These are phyloP conservation scores for Cerastoderma edule DNA, from an alignment of 2,888 invertebrate genomes.

Conservation along the genomic window DNA sequence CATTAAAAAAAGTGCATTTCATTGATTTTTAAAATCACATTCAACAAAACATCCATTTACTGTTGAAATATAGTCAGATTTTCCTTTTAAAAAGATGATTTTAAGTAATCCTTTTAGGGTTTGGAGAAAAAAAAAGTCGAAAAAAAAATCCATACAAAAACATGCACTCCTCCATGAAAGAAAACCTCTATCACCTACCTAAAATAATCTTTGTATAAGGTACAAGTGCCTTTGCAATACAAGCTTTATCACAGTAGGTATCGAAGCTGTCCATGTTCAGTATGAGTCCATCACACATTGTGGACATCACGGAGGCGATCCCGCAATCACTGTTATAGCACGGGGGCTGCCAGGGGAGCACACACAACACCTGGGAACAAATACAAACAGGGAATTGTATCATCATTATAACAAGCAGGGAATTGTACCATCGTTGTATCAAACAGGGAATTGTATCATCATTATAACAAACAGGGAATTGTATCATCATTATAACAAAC, in stretches of 20 bases:
- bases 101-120: too few species aligned
- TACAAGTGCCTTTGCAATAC: slow-evolving; percentile 67
- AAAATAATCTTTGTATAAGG: slow-evolving; percentile 55
- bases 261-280: slow-evolving; percentile 62
- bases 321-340: slow-evolving; percentile 56
- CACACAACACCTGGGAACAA: slow-evolving; percentile 61
- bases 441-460: neutral
- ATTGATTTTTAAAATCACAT: too few species aligned
- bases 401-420: neutral
- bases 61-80: too few species aligned
- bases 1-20: too few species aligned
- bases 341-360: slow-evolving; percentile 71
- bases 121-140: too few species aligned
- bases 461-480: neutral
- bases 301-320: slow-evolving; percentile 34
- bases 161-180: too few species aligned
- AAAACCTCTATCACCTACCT: slow-evolving; percentile 53
- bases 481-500: too few species aligned
- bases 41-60: too few species aligned
- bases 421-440: too few species aligned
- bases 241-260: slow-evolving; percentile 55
- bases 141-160: too few species aligned
- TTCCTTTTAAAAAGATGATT: too few species aligned
- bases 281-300: slow-evolving; percentile 61
- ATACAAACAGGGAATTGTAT: neutral